Base-by-base conservation (phyloP, 2,888 invertebrate genomes). In the Agonopterix alstromeriana region DNA sequence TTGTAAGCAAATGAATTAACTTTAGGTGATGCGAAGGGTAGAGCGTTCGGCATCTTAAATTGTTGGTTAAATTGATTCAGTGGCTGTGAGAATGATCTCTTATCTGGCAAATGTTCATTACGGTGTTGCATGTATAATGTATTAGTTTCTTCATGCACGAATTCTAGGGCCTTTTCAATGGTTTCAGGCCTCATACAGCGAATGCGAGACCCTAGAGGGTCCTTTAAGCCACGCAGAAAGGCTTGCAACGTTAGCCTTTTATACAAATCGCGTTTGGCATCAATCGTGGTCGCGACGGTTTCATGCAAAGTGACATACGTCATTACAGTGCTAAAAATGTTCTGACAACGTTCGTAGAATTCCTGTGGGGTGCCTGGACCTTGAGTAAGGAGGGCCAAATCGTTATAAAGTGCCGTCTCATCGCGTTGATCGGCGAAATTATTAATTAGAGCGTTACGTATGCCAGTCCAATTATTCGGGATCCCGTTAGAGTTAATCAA, bases 401-500 rank as follows among this genome's bases (percentile, higher is more conserved):
- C 46, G 14, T 36, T 47, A 2, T 47, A 47, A n/a, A 47, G 36
- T 7, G 47, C 10, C 4, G 49, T 51, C 10, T 51, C 51, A 27
- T 51, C 49, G 50, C 36, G n/a, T n/a, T n/a, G n/a, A n/a, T n/a
- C n/a, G n/a, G n/a, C n/a, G 17, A 55, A 55, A 42, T 50, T 54
- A 45, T 53, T 53, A 9, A 56, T 51, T 36, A 56, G n/a, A 1
- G 46, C 38, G 10, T 8, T 40, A 9, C 43, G 10, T 7, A 49
- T 43, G 11, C 46, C 46, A 10, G 10, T 10, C 49, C 46, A 49
- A 12, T 40, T 35, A 2, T 49, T 45, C 1, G 49, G 45, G 2
- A 46, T 49, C 2, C 49, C 49, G 10, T 43, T 46, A 3, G 46
- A 38, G 43, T 49, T 46, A 5, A 46, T 49, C 3, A 14, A 10